These are phyloP conservation scores for Melipona quadrifasciata DNA, from an alignment of 1,140 invertebrate genomes.

Conservation along the genomic window DNA sequence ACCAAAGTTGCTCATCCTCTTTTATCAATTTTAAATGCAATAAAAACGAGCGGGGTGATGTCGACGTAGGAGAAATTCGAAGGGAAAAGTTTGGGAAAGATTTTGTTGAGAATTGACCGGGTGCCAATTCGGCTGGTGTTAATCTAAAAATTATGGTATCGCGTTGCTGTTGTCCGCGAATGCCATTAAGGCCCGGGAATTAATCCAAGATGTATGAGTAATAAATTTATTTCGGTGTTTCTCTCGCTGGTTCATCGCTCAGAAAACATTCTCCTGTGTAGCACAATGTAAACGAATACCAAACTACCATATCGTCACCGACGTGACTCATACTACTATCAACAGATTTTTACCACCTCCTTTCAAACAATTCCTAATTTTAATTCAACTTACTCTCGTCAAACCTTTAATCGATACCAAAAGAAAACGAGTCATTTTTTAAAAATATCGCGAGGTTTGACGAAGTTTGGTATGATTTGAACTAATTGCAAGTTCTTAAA, in stretches of 20 bases:
- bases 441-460: neutral
- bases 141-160: slow-evolving; percentile 46
- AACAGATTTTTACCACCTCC: neutral
- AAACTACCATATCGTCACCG: neutral
- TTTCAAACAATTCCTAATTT: neutral
- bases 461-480: neutral
- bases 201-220: slow-evolving; percentile 45
- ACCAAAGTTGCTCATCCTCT: too few relatives aligned
- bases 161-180: slow-evolving; percentile 19
- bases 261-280: slow-evolving; percentile 43
- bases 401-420: neutral
- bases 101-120: neutral
- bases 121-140: slow-evolving; percentile 8
- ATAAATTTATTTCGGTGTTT: slow-evolving; percentile 51
- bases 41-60: neutral
- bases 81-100: neutral
- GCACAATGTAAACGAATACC: slow-evolving; percentile 44
- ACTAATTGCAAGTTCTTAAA: neutral
- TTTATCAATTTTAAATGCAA: too few relatives aligned
- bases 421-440: neutral
- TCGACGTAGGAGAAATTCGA: neutral
- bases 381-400: neutral
- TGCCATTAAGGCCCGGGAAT: slow-evolving; percentile 39
- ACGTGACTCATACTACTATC: slow-evolving; percentile 18
- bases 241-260: slow-evolving; percentile 51